Evolutionary conservation across 2,888 invertebrate genomes (phyloP).

Genomic region (Lithophane socia): DNA sequence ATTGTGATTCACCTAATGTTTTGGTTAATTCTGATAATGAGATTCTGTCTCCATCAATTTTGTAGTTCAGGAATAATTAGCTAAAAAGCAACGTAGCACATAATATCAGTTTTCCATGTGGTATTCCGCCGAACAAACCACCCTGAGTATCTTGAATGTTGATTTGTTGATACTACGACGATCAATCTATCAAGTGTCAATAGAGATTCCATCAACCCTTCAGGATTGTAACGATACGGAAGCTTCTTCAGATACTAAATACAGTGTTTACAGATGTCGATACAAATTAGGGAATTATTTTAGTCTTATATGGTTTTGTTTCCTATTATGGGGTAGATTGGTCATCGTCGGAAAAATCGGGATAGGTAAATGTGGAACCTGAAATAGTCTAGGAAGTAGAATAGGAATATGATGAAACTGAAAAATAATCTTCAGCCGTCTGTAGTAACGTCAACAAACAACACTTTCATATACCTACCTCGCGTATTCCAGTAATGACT

Average conservation of each 20-base stretch:
- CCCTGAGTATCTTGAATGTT: background rate
- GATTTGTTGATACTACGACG: conserved; percentile 9
- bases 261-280: background rate
- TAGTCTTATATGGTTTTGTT: background rate
- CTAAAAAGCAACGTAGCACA: background rate
- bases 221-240: background rate
- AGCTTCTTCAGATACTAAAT: background rate
- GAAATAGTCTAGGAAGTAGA: background rate
- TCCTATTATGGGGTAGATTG: background rate
- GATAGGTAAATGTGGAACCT: background rate
- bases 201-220: conserved; percentile 26
- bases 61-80: background rate
- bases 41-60: background rate
- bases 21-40: background rate
- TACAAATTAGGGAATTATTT: background rate
- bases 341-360: background rate
- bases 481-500: conserved; percentile 15
- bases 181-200: conserved; percentile 8
- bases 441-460: background rate
- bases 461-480: background rate
- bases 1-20: background rate
- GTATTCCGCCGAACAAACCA: background rate
- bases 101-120: background rate
- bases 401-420: background rate
- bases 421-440: background rate